Base-by-base conservation (phyloP, 2,113 vertebrate species). In the Anser cygnoides region DNA sequence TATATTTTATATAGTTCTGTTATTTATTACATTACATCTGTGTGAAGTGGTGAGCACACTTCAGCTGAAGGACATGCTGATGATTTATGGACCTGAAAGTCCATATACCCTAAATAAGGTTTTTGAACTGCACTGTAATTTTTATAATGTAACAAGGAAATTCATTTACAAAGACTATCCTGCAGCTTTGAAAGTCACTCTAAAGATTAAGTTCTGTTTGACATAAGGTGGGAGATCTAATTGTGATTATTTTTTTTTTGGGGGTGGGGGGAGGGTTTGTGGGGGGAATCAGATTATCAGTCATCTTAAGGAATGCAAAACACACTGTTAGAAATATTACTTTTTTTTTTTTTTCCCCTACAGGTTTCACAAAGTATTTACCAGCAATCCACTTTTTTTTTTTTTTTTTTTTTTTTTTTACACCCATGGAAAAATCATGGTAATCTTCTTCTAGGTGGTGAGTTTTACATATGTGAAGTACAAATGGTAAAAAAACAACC, bases 111-210 rank as follows among this genome's bases (percentile, higher is more conserved):
- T 86, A 95, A 96, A 97, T 97, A 93, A 93, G 11, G 66, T 96
- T 97, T 96, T 71, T 92, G 87, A 94, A 94, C 59, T 84, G n/a
- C 61, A 87, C 35, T 80, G 75, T 89, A 93, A 90, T 97, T 97
- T 97, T 97, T 92, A 97, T 93, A 84, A 84, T 63, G 20, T 93
- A 97, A 96, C 91, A 86, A 96, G 90, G 78, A 95, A 95, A 96
- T 96, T 94, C 49, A 91, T 94, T 97, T 97, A 93, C 25, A 85
- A 96, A 93, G 82, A 73, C 75, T 95, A 80, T 68, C 92, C 84
- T 1, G 15, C 76, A 95, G 84, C 80, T 96, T 95, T 94, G 90
- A 94, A 97, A 97, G 74, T 87, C 73, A 89, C 77, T 92, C 50
- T 88, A 71, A 87, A 81, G 77, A 93, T 92, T 96, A 94, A 87